Evolutionary conservation across 2,797 vertebrate genomes (phyloP), one percentile per base, ranked within the genome.

Genomic region (Gallinago solitaria): DNA sequence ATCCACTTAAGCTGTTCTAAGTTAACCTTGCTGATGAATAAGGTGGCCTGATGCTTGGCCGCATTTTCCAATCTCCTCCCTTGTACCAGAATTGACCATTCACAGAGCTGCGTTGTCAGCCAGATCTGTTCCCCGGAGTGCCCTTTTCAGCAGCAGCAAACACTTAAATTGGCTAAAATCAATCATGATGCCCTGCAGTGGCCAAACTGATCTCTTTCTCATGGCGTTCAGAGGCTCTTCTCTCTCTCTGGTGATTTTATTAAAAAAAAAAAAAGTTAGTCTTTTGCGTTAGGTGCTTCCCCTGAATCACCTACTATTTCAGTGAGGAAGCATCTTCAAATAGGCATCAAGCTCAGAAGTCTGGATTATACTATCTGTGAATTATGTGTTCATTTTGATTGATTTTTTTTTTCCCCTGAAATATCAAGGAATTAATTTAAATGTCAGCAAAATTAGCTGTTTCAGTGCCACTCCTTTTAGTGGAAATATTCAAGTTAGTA

Each of bases 151-250:
- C 54, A 67, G 37, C 18, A 91, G 69, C 65, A 93, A 94, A 83
- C 65, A 53, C 56, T 90, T 83, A 60, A 74, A 78, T 86, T 64
- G 80, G 37, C 88, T 78, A 77, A 91, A 91, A 95, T 91, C 76
- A 70, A 14, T 77, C 43, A 18, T 67, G 47, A 47, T 77, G 71
- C 25, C 48, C 24, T 89, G 54, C 5, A 4, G 25, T 90, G 82
- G 25, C 65, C 61, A 57, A 48, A 14, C 45, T 45, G 41, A n/a
- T 92, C 41, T 79, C 7, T 93, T 91, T 85, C 39, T 70, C 48
- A 75, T 30, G 20, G 24, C 85, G 60, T 83, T 91, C 54, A 60
- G 64, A 77, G 14, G 32, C 41, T 61, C 7, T 87, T 82, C 32
- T 2, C 12, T 80, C 7, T 69, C 16, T 64, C 12, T 57, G 25